phyloP scores from a whole-genome alignment of 1,140 invertebrate species.

The Portunus trituberculatus region DNA sequence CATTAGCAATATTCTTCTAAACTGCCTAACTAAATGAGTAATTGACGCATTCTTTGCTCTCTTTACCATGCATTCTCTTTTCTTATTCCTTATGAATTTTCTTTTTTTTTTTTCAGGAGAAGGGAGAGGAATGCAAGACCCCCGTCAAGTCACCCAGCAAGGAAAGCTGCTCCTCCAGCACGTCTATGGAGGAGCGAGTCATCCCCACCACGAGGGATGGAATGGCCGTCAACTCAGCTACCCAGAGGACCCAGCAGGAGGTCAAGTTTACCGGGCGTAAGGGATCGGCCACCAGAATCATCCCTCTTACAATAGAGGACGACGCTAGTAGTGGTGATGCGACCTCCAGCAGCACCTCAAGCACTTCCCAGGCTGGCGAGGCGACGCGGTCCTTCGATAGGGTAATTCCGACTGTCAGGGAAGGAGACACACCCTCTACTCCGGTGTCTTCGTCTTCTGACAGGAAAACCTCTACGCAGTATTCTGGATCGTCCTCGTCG shows the following conservation, averaged over 20 bases:
- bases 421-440: not conserved
- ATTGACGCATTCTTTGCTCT: no score
- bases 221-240: not conserved
- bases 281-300: conserved; percentile 58
- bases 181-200: conserved; percentile 43
- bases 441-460: not conserved
- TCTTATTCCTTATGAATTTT: not conserved
- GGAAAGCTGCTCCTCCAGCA: not conserved
- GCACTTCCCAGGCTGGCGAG: not conserved
- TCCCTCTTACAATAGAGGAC: conserved; percentile 63
- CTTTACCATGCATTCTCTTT: no score
- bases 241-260: not conserved
- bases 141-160: not conserved
- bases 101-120: not conserved
- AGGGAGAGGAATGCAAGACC: not conserved
- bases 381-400: conserved; percentile 15
- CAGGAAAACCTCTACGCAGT: not conserved
- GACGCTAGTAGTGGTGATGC: not conserved
- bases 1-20: no score
- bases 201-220: conserved; percentile 49
- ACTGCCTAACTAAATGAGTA: no score
- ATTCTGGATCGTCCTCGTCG: not conserved
- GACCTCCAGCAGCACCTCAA: not conserved
- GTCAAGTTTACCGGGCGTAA: conserved; percentile 6
- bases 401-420: conserved; percentile 47